Base-by-base conservation (phyloP, 2,797 vertebrate species). In the Pangasius krempfi region DNA sequence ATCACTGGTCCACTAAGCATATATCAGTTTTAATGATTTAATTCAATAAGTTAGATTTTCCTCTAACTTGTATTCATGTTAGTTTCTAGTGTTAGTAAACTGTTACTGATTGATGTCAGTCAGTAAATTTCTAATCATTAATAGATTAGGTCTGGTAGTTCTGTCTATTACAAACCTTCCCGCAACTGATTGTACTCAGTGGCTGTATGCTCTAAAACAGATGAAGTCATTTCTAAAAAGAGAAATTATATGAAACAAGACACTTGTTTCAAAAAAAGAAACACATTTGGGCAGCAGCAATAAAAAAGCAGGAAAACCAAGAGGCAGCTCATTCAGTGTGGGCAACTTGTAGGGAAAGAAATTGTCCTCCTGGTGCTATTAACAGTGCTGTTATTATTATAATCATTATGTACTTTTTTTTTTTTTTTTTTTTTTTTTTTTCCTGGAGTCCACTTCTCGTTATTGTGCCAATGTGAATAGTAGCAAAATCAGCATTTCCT, bases 131-230 rank as follows among this genome's bases (percentile, higher is more conserved):
- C 76, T 81, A 78, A 89, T 68, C 2, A 58, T 89, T 88, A 90
- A 84, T 47, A 79, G 37, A 85, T 85, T 90, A 85, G 62, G 84
- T 88, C 84, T 60, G 84, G 52, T 75, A 75, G 84, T 84, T 86
- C 85, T 44, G 47, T 73, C 86, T 54, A 62, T 92, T 90, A 93
- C 93, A 92, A 93, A 93, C 93, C 93, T 93, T 91, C 89, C 90
- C 62, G 88, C 80, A 92, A 89, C 86, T 92, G 86, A 92, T 84
- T 89, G 89, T 72, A 87, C 90, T 91, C 89, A 91, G 91, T 90
- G 89, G 91, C 78, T 82, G 91, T 91, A 89, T 91, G 89, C 89
- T 92, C 88, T 92, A 93, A 89, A 91, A 90, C 89, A 76, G 92
- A 89, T 73, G 92, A 82, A 85, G 92, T 92, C 86, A 90, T 84